Evolutionary conservation across 2,888 invertebrate genomes (phyloP), one percentile per base, ranked within the genome.

Genomic region (Melipona beecheii): DNA sequence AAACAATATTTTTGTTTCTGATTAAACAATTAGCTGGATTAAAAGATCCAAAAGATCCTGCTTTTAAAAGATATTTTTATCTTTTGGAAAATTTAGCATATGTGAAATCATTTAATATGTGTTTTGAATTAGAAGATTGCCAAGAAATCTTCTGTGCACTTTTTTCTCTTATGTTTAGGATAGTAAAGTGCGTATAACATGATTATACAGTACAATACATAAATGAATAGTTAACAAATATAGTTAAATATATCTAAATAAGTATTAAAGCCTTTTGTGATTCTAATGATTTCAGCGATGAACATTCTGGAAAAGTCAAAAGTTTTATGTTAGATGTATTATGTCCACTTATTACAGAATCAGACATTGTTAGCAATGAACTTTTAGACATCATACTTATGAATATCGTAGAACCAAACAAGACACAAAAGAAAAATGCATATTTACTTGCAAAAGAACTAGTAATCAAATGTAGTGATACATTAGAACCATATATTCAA

Each of bases 61-160:
- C 99, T 4, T 99, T 99, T 95, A 99, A 99, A 94, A 96, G 99
- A 89, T 99, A 99, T 95, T 99, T 99, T 95, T 99, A 99, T 95
- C 96, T 99, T 72, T 95, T 99, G 79, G 99, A 99, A 95, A 99
- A 99, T 95, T 95, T 99, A 91, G 99, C 99, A 0, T 99, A 98
- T 94, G 99, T 99, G 58, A 99, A 99, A 95, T 98, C 99, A 0
- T 99, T 99, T 95, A 99, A 99, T 95, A 99, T 99, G 97, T 99
- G 99, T 94, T 98, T 99, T 93, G 99, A 99, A 94, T 95, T 99
- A 81, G 99, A 99, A 94, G 99, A 99, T 95, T 98, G 98, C 91
- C 99, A 99, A 94, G 98, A 99, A 94, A 98, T 99, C 91, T 99
- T 99, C 95, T 98, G 98, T 93, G 97, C 97, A 21, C 96, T 99